Conservation (phyloP, 2,888 invertebrate species). For the Cremastinae sp. region DNA sequence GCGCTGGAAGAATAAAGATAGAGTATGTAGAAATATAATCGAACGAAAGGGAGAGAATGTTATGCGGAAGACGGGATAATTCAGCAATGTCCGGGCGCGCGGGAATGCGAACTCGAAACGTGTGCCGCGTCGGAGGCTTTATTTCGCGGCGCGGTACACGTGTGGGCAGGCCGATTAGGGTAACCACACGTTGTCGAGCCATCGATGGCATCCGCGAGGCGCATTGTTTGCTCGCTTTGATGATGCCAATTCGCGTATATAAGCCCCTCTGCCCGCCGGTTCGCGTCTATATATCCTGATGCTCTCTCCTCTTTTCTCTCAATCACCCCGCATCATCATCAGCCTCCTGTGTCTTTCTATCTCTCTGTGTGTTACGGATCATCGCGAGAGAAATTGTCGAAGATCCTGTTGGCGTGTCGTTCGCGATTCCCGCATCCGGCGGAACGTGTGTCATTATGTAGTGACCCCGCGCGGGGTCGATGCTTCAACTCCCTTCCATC, state of each 20-base stretch:
- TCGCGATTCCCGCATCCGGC: conserved; percentile 53
- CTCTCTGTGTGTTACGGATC: conserved; percentile 35
- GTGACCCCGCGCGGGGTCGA: conserved; percentile 73
- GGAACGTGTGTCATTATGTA: conserved; percentile 78
- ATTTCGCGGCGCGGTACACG: conserved; percentile 15
- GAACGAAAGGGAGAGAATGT: conserved; percentile 12
- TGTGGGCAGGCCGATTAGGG: conserved; percentile 77
- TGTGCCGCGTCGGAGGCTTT: conserved; percentile 18
- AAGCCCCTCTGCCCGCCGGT: too few relatives aligned
- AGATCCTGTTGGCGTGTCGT: conserved; percentile 45
- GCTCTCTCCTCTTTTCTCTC: background rate
- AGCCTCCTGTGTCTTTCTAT: conserved; percentile 40
- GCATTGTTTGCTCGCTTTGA: conserved; percentile 80
- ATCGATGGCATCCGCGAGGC: conserved; percentile 75
- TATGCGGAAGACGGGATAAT: conserved; percentile 38
- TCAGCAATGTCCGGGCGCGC: conserved; percentile 37
- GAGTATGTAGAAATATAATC: too few relatives aligned
- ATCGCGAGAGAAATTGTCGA: conserved; percentile 45
- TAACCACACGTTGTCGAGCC: conserved; percentile 80
- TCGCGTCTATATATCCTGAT: too few relatives aligned
- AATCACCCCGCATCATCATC: too few relatives aligned
- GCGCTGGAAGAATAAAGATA: conserved; percentile 37
- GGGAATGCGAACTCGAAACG: conserved; percentile 13
- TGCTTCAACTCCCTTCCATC: conserved; percentile 72
- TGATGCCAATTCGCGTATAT: conserved; percentile 79